Evolutionary conservation across 2,113 vertebrate species (phyloP).

Genomic region (Myiopsitta monachus): DNA sequence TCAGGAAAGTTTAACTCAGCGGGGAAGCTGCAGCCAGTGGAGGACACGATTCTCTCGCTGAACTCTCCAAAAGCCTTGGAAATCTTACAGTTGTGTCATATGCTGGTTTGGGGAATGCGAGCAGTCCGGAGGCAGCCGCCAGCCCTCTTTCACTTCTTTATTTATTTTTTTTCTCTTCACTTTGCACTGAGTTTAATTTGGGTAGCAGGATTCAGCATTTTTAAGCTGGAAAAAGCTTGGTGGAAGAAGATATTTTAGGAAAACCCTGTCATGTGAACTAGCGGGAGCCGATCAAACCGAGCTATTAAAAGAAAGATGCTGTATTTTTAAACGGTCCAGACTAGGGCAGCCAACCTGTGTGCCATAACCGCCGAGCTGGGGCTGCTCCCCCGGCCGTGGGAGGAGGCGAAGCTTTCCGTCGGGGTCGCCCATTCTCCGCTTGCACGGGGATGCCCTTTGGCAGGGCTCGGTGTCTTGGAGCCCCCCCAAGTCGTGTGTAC

Average conservation of each 20-base stretch:
- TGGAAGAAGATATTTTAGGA: constrained; percentile 77
- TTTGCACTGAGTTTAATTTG: constrained; percentile 63
- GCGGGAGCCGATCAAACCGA: constrained; percentile 54
- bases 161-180: constrained; percentile 8
- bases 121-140: constrained; percentile 60
- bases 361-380: constrained; percentile 55
- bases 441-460: constrained; percentile 54
- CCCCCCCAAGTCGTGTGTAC: not conserved
- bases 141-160: constrained; percentile 32
- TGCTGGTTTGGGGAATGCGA: constrained; percentile 74
- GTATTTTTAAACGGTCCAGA: constrained; percentile 69
- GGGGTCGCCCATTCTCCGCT: constrained; percentile 49
- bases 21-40: constrained; percentile 65
- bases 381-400: constrained; percentile 66
- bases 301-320: constrained; percentile 78
- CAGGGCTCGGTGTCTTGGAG: not conserved
- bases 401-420: constrained; percentile 66
- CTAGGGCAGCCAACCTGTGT: constrained; percentile 62
- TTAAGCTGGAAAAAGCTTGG: constrained; percentile 73
- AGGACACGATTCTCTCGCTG: constrained; percentile 59
- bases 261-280: constrained; percentile 72
- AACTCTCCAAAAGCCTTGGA: constrained; percentile 74
- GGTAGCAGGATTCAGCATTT: constrained; percentile 76
- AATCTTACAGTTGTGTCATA: constrained; percentile 75
- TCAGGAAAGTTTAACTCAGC: constrained; percentile 76